Evolutionary conservation across 2,888 invertebrate species (phyloP), one percentile per base, ranked within the genome.

Genomic region (Synergus itoensis): DNA sequence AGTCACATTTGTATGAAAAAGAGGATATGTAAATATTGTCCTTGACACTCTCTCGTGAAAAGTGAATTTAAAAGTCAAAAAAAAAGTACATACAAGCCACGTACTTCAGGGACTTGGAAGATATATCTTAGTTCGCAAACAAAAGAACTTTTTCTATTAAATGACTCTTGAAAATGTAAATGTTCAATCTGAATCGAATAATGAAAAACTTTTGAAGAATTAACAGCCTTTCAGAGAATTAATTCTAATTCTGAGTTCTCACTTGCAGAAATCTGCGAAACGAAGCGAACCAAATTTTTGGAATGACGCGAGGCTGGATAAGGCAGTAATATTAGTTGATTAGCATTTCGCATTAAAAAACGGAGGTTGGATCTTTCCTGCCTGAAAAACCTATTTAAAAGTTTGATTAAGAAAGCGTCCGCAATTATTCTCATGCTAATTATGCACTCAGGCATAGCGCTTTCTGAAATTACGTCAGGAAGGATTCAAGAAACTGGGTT

Each of bases 361-460:
- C 84, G 77, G 45, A 64, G 76, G 77, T 79, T 77, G 82, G 80
- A 81, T 81, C 82, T 77, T 83, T 82, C 77, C 82, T 75, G 81
- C 62, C 79, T 81, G 85, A 85, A 90, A 90, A 90, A 91, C 90
- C 88, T 89, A 91, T 92, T 92, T 91, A 90, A 92, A 92, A 92
- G 91, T 92, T 92, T 92, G 91, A 92, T 92, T 92, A 91, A 91
- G 90, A 91, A 89, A 89, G 85, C 88, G 82, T 81, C 78, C 84
- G 83, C 85, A 82, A 91, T 91, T 90, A 92, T 92, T 91, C 91
- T 91, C 89, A 92, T 92, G 92, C 89, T 92, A 92, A 92, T 92
- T 92, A 90, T 88, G 87, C 87, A 86, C 83, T 84, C 84, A 83
- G 80, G 81, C 82, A 81, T 85, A 81, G 84, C 81, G 82, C 81